Evolutionary conservation across 2,113 vertebrate species (phyloP).

Genomic region (Capreolus pygargus): DNA sequence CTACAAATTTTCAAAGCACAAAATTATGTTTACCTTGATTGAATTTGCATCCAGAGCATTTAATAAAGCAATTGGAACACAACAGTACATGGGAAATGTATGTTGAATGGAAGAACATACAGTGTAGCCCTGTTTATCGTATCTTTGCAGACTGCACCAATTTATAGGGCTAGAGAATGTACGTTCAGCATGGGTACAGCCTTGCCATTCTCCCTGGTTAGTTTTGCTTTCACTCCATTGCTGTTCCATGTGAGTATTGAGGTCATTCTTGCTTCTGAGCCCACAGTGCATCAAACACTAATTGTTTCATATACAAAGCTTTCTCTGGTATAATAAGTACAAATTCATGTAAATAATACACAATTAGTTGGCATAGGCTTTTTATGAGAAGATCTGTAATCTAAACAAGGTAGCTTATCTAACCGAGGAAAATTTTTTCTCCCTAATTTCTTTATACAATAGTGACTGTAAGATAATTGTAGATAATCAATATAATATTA

Average conservation of each 20-base stretch:
- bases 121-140: rapidly evolving
- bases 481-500: background rate
- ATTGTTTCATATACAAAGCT: background rate
- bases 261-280: background rate
- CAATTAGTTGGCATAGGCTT: background rate
- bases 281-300: background rate
- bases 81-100: background rate
- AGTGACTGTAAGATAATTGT: background rate
- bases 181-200: background rate
- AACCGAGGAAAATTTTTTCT: background rate
- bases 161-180: rapidly evolving
- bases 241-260: background rate
- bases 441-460: background rate
- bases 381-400: background rate
- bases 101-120: rapidly evolving
- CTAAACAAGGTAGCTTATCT: background rate
- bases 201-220: no score
- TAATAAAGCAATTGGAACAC: background rate
- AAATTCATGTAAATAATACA: background rate
- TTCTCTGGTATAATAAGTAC: background rate
- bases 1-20: background rate
- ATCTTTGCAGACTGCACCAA: rapidly evolving
- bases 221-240: background rate
- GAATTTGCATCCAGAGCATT: background rate
- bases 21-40: background rate